Conservation (phyloP, 2,888 invertebrate genomes). For the Furcula furcula region DNA sequence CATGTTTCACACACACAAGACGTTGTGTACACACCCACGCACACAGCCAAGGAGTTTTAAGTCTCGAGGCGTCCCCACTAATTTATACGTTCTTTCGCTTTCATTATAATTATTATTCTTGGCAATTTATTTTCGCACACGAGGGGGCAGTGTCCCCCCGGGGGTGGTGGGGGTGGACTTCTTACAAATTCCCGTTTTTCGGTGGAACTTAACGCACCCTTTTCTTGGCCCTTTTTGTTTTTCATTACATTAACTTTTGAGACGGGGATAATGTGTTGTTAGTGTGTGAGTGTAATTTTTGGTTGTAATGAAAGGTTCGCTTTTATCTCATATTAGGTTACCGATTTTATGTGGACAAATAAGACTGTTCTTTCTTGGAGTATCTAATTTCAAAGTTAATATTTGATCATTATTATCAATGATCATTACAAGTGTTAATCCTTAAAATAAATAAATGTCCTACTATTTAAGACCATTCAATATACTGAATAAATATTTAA, state of each 20-base stretch:
- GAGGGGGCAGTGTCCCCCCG: constrained; percentile 69
- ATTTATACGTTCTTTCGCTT: constrained; percentile 82
- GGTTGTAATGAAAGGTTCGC: constrained; percentile 50
- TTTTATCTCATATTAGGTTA: constrained; percentile 25
- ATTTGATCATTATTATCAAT: too few species aligned
- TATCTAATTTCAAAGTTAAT: too few species aligned
- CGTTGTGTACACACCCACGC: constrained; percentile 39
- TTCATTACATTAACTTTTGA: constrained; percentile 82
- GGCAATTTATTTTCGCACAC: constrained; percentile 83
- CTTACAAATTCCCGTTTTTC: constrained; percentile 82
- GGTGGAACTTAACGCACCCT: constrained; percentile 81
- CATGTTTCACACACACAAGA: constrained; percentile 24
- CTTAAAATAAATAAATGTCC: too few species aligned
- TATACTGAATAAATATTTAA: too few species aligned
- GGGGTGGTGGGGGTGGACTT: constrained; percentile 59
- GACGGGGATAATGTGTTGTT: constrained; percentile 72
- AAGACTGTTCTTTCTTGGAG: too few species aligned
- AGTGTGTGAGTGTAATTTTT: constrained; percentile 67
- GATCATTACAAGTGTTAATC: too few species aligned
- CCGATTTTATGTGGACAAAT: neutral
- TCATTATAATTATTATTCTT: constrained; percentile 83
- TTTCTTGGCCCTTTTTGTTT: constrained; percentile 82
- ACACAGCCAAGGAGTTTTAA: constrained; percentile 50
- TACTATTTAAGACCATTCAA: too few species aligned
- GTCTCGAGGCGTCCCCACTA: constrained; percentile 77